Evolutionary conservation across 1,140 invertebrate species (phyloP), one percentile per base, ranked within the genome.

Genomic region (Phthorimaea operculella): DNA sequence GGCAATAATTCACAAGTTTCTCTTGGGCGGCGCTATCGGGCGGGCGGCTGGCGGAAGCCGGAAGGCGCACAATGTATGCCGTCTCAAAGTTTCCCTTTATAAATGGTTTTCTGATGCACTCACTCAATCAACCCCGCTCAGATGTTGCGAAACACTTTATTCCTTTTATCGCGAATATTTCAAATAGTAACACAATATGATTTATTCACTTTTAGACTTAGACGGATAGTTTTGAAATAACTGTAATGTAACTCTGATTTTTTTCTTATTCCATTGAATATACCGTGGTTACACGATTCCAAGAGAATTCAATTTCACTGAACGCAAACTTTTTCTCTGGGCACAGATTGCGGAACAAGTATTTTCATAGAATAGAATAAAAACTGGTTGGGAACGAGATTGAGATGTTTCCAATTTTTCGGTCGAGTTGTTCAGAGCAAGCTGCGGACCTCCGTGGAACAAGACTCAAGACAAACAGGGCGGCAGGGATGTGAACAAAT

Each of bases 381-480:
- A 28, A 28, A 28, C 21, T 28, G 21, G 21, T 28, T 28, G 6
- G 21, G 6, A 28, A 28, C 44, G 14, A 47, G 75, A 79, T 82
- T 70, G 75, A 80, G 77, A 79, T 81, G 72, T 82, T 79, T 82
- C 74, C 78, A 78, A 82, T 82, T 82, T 82, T 75, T 73, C 79
- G 79, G 69, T 82, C 64, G 76, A 76, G 66, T 69, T 70, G 68
- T 65, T 57, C 58, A 66, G 65, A 21, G 51, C 39, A 15, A 70
- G 72, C 64, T 71, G 66, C 57, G 70, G 71, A 70, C 75, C 76
- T 73, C 78, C 75, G 74, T 73, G 76, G 76, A 73, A 67, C 67
- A 63, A 68, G 66, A 70, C 67, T 74, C 67, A 63, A 68, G 66
- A 70, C 67, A 74, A 75, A 76, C 21, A 28, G 21, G 21, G 21